phyloP scores from a whole-genome alignment of 2,888 invertebrate genomes.

The Mylabris sibirica region DNA sequence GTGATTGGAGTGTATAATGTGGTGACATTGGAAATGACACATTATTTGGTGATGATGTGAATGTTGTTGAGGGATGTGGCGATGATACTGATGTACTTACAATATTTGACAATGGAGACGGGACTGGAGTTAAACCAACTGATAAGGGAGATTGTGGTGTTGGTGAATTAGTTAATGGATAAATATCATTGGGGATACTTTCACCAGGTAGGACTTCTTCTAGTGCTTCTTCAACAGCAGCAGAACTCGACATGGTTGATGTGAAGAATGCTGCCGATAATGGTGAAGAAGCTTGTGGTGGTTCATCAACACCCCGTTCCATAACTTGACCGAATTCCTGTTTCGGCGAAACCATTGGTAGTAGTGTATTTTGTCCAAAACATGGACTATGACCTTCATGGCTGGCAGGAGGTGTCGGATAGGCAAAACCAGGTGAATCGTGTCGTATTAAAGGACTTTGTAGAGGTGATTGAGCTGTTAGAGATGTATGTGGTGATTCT shows the following conservation, averaged over 20 bases:
- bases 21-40: slow-evolving; percentile 59
- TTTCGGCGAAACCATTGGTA: slow-evolving; percentile 61
- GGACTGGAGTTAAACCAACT: slow-evolving; percentile 65
- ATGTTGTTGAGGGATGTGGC: slow-evolving; percentile 56
- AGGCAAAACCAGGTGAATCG: slow-evolving; percentile 79
- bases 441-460: slow-evolving; percentile 70
- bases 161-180: slow-evolving; percentile 64
- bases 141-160: slow-evolving; percentile 69
- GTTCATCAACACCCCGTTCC: slow-evolving; percentile 66
- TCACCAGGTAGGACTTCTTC: slow-evolving; percentile 85
- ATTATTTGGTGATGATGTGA: slow-evolving; percentile 59
- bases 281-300: slow-evolving; percentile 80
- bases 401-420: slow-evolving; percentile 88
- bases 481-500: slow-evolving; percentile 59
- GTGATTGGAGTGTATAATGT: slow-evolving; percentile 71
- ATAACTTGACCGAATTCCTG: slow-evolving; percentile 58
- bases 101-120: slow-evolving; percentile 61
- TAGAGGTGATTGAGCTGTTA: slow-evolving; percentile 68
- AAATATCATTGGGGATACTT: slow-evolving; percentile 66
- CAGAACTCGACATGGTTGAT: slow-evolving; percentile 84
- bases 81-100: slow-evolving; percentile 53
- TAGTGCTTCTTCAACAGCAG: slow-evolving; percentile 85
- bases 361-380: slow-evolving; percentile 57
- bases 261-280: slow-evolving; percentile 85
- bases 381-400: slow-evolving; percentile 80